Percentiles rank a stretch among this genome's conserved stretches.
Evolutionary conservation across 1,140 invertebrate species (phyloP).

Genomic region (Lepidotrigona ventralis): DNA sequence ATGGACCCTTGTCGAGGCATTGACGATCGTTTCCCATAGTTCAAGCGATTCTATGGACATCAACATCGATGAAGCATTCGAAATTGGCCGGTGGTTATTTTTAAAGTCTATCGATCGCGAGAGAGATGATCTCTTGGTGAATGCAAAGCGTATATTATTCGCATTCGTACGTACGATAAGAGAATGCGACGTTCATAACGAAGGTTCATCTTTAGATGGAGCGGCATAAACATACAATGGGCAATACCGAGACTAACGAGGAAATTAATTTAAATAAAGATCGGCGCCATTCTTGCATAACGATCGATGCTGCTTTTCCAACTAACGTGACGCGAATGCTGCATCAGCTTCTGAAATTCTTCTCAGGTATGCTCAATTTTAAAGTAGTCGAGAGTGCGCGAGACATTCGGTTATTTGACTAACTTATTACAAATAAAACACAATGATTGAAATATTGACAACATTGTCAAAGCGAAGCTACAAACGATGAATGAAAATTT

Average conservation of each 20-base stretch:
- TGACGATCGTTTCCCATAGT: neutral
- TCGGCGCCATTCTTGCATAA: constrained; percentile 55
- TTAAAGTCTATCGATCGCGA: constrained; percentile 11
- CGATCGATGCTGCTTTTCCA: constrained; percentile 33
- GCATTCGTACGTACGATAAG: constrained; percentile 36
- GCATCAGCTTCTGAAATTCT: neutral
- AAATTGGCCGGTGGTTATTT: constrained; percentile 28
- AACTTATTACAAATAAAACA: neutral
- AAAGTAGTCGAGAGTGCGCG: neutral
- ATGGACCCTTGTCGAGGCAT: neutral
- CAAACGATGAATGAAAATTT: neutral
- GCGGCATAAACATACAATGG: constrained; percentile 72
- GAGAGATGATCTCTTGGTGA: constrained; percentile 13
- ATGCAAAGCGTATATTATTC: constrained; percentile 28
- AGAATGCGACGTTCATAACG: constrained; percentile 34
- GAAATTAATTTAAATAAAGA: constrained; percentile 69
- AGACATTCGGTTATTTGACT: too few species aligned
- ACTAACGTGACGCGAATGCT: constrained; percentile 26
- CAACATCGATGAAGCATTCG: neutral
- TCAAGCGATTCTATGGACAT: neutral
- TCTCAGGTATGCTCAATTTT: neutral
- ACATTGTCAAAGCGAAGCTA: neutral
- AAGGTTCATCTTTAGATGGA: constrained; percentile 62
- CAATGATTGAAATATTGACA: neutral
- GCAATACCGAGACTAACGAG: constrained; percentile 63